Conservation (phyloP, 1,140 invertebrate genomes). For the Vanessa tameamea region DNA sequence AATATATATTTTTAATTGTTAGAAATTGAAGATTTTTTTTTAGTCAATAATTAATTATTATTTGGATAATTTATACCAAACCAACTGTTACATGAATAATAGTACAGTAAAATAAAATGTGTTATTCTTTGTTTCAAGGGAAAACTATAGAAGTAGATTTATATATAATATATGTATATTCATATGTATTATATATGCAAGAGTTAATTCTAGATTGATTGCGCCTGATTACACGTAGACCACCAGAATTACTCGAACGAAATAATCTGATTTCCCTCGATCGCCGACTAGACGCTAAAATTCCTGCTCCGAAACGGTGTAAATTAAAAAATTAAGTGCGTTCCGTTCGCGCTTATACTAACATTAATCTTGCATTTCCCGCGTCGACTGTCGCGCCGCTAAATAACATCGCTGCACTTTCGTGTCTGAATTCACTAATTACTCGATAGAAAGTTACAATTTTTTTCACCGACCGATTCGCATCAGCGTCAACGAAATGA, state of each 20-base stretch:
- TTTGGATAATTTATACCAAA: no score
- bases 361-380: slow-evolving; percentile 62
- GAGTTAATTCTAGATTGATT: background rate
- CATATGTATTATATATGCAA: background rate
- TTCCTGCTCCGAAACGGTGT: slow-evolving; percentile 35
- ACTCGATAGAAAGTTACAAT: slow-evolving; percentile 66
- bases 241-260: background rate
- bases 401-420: slow-evolving; percentile 65
- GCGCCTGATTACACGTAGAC: background rate
- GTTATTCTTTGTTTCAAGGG: no score
- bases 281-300: slow-evolving; percentile 24
- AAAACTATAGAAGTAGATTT: no score
- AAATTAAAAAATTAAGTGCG: slow-evolving; percentile 51
- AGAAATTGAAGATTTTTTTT: no score
- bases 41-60: no score
- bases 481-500: slow-evolving; percentile 48
- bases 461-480: slow-evolving; percentile 57
- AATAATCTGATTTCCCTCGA: slow-evolving; percentile 27
- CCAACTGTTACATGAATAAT: no score
- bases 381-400: slow-evolving; percentile 45
- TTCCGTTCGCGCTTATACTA: slow-evolving; percentile 42
- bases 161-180: background rate
- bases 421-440: slow-evolving; percentile 77
- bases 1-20: no score
- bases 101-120: no score